Base-by-base conservation (phyloP, 2,113 vertebrate species). In the Antidorcas marsupialis region DNA sequence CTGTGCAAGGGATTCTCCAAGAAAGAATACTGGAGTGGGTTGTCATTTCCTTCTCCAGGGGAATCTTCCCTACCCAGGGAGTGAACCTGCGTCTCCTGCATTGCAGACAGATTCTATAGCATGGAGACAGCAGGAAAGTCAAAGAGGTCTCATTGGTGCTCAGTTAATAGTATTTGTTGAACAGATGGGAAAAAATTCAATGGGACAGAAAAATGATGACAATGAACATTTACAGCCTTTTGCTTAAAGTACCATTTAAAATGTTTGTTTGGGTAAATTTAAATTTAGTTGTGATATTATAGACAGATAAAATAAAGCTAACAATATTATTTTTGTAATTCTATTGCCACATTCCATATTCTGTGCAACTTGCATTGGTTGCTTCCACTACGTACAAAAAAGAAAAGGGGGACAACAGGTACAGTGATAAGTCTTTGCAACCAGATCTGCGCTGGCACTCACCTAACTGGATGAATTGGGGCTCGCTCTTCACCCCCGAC, bases 391-490 rank as follows among this genome's bases (percentile, higher is more conserved):
- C 11, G 43, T 45, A 78, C 87, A 96, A 91, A 83, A 52, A 7
- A 91, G 95, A 81, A 83, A 97, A 96, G 97, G 89, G 91, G 88
- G 62, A 27, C 12, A n/a, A 0, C 7, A 28, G n/a, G 53, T 12
- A 39, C 23, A 27, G 0, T 17, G 57, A 33, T 0, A 71, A 64
- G 53, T 79, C 79, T 92, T 91, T 79, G 52, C 74, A 81, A 25
- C 21, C 50, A 23, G 23, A 4, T 52, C 19, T 16, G 5, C 5
- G 2, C 1, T 1, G 76, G 43, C 21, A 98, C 99, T 99, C 97
- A 99, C 99, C 99, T 59, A 99, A 97, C 95, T 99, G 99, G 98
- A 99, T 99, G 98, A 99, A 99, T 76, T 99, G 99, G 27, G 99
- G 98, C 30, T 99, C 99, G 0, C 99, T 99, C 99, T 99, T 99